Evolutionary conservation across 2,113 vertebrate genomes (phyloP).

Genomic region (Anolis sagrei): DNA sequence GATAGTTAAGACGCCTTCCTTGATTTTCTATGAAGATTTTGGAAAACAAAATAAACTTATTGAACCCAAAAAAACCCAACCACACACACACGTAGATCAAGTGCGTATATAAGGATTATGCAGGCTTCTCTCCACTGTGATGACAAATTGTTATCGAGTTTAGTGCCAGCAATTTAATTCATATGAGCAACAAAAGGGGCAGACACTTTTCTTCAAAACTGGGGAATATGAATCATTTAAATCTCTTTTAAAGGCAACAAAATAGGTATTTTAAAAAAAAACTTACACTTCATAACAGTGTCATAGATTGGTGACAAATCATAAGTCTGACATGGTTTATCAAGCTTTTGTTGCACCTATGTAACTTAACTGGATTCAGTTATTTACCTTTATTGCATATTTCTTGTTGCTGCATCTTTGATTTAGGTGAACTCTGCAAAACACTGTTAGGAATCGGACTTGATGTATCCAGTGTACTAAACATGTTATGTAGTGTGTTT

Average conservation of each 20-base stretch:
- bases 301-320: too few relatives aligned
- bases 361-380: too few relatives aligned
- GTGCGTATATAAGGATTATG: neutral
- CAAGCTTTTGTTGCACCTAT: too few relatives aligned
- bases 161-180: neutral
- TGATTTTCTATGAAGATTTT: conserved; percentile 72
- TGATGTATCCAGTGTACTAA: neutral
- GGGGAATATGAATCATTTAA: neutral
- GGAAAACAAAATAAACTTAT: conserved; percentile 79
- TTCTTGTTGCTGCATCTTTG: neutral
- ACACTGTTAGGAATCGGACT: rapidly evolving
- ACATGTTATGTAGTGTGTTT: neutral
- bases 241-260: too few relatives aligned
- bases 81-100: too few relatives aligned
- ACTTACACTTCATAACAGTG: too few relatives aligned
- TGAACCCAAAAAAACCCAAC: too few relatives aligned
- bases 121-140: neutral
- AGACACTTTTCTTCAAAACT: neutral
- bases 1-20: conserved; percentile 52
- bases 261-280: too few relatives aligned
- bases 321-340: too few relatives aligned
- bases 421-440: neutral
- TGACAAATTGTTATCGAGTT: neutral
- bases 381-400: conserved; percentile 48
- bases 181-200: neutral